Base-by-base conservation (phyloP, 2,797 vertebrate genomes). In the Fundulus diaphanus region DNA sequence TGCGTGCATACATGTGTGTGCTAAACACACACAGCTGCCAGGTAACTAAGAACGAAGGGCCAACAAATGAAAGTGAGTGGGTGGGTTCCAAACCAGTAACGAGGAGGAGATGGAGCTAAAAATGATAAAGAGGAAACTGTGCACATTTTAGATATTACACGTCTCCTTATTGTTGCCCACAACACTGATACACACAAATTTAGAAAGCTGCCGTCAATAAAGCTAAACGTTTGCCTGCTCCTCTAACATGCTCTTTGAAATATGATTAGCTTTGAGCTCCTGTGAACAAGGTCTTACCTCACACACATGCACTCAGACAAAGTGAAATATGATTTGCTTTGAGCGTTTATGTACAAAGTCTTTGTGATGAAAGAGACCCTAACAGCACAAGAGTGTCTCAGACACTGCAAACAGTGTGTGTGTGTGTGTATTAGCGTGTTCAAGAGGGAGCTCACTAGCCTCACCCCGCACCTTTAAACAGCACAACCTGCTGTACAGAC, bases 281-380 rank as follows among this genome's bases (percentile, higher is more conserved):
- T 96, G 95, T 96, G 96, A 96, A 97, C 96, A 96, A 97, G 97
- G 96, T 96, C 96, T 97, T 95, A 84, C 77, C 72, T 70, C 83
- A 77, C 80, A 74, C 80, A 9, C 85, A 79, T 76, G 31, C 72
- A 72, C 82, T 77, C 85, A 76, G 6, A 85, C 85, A 80, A 73
- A 70, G 77, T 96, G 96, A 96, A 96, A 98, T 97, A 96, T 96
- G 96, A 98, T 99, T 98, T 97, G 96, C 97, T 99, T 99, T 99
- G 97, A 98, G 97, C 96, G 93, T 93, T 95, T 97, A 96, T 96
- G 97, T 97, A 98, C 97, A 99, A 99, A 99, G 97, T 98, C 96
- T 97, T 95, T 95, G 95, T 95, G 96, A 97, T 98, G 96, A 98
- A 96, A 97, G 97, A 95, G 96, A 96, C 93, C 73, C 80, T 96